Conservation (phyloP, 2,888 invertebrate genomes). For the Anagyrus pseudococci region DNA sequence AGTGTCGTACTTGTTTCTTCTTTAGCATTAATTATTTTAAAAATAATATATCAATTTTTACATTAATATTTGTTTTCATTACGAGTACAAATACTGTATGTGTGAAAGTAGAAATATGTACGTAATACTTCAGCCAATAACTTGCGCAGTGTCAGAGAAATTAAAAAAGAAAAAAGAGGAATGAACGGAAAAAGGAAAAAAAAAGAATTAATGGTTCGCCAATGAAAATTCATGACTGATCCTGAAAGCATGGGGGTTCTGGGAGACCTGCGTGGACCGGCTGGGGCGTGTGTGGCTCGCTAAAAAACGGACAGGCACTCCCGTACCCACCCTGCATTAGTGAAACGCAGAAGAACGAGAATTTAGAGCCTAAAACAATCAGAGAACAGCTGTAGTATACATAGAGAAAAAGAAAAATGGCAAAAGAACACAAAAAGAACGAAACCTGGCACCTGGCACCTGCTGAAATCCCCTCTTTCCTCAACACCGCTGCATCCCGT, state of each 20-base stretch:
- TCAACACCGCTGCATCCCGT: conserved; percentile 22
- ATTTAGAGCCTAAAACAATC: too few relatives aligned
- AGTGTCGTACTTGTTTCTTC: conserved; percentile 4
- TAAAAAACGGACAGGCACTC: conserved; percentile 63
- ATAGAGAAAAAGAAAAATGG: too few relatives aligned
- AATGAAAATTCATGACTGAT: conserved; percentile 53
- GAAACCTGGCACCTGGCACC: background rate
- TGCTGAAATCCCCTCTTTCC: conserved; percentile 18
- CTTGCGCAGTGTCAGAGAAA: conserved; percentile 1
- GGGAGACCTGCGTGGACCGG: conserved; percentile 61
- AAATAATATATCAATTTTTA: too few relatives aligned
- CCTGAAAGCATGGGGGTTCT: conserved; percentile 59
- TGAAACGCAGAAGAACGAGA: background rate
- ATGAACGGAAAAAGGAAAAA: conserved; percentile 4
- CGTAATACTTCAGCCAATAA: conserved; percentile 1
- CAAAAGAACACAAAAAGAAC: background rate
- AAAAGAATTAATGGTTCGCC: conserved; percentile 11
- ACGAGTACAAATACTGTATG: too few relatives aligned
- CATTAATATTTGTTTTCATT: too few relatives aligned
- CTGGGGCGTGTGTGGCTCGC: conserved; percentile 62
- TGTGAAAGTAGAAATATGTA: background rate
- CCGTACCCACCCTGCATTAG: conserved; percentile 52
- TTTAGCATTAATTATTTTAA: conserved; percentile 3
- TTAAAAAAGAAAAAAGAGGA: conserved; percentile 4
- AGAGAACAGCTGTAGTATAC: too few relatives aligned